Percentiles rank a stretch among this genome's conserved stretches.
Conservation (phyloP, 2,797 vertebrate species). For the Naso thynnoides region DNA sequence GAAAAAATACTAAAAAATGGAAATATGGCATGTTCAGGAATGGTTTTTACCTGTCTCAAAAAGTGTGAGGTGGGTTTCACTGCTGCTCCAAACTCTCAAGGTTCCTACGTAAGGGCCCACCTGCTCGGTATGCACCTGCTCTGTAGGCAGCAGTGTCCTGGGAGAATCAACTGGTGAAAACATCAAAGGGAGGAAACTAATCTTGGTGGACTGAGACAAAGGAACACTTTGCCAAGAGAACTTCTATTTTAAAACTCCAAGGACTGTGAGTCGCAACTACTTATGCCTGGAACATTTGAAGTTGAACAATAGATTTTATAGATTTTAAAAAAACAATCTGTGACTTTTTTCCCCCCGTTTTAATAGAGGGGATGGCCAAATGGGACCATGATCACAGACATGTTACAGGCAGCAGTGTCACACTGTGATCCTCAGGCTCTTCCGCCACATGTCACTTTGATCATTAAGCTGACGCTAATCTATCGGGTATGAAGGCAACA, state of each 20-base stretch:
- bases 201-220: constrained; percentile 60
- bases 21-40: background rate
- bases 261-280: constrained; percentile 34
- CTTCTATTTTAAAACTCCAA: constrained; percentile 47
- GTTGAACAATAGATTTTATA: constrained; percentile 45
- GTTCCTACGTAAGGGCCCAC: constrained; percentile 61
- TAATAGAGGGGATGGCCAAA: too few species aligned
- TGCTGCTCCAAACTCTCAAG: constrained; percentile 32
- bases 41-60: constrained; percentile 35
- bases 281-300: constrained; percentile 27
- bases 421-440: background rate
- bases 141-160: constrained; percentile 64
- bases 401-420: background rate
- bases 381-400: background rate
- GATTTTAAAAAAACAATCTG: constrained; percentile 9
- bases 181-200: constrained; percentile 74
- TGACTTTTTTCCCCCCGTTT: too few species aligned
- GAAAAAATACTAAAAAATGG: constrained; percentile 11
- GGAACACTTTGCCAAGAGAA: constrained; percentile 42
- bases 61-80: constrained; percentile 39
- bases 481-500: background rate
- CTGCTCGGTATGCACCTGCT: constrained; percentile 73
- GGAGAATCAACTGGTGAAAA: constrained; percentile 49
- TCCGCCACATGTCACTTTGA: background rate
- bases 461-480: background rate